Conservation (phyloP, 2,888 invertebrate genomes). For the Drosophila hamatofila region DNA sequence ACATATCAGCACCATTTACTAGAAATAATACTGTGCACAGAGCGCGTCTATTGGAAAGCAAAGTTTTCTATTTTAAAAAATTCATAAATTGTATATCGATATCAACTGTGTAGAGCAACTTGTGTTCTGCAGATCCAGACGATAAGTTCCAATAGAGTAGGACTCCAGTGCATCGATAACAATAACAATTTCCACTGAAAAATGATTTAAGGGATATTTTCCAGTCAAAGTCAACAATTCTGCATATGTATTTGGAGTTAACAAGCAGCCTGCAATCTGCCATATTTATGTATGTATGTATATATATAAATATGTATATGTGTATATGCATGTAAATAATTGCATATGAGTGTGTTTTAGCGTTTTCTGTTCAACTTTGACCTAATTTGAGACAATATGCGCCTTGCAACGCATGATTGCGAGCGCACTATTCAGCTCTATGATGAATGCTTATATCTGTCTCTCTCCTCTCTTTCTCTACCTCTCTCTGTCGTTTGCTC, state of each 20-base stretch:
- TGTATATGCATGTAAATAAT: background rate
- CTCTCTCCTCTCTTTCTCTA: background rate
- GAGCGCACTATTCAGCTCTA: conserved; percentile 22
- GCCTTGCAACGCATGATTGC: conserved; percentile 45
- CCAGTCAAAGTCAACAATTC: background rate
- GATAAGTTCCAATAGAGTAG: background rate
- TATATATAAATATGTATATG: background rate
- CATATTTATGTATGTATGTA: background rate
- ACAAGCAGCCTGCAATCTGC: background rate
- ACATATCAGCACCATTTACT: conserved; percentile 4
- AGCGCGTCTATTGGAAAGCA: background rate
- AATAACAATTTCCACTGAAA: background rate
- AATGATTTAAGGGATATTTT: background rate
- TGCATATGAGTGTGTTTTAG: conserved; percentile 15
- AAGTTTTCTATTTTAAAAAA: conserved; percentile 3
- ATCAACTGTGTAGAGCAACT: background rate
- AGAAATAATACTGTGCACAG: conserved; percentile 1
- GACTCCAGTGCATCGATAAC: background rate
- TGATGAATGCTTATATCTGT: conserved; percentile 23
- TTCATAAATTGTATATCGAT: background rate
- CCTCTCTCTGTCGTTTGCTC: background rate
- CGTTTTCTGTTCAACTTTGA: conserved; percentile 50
- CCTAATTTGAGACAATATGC: conserved; percentile 32
- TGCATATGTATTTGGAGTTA: background rate
- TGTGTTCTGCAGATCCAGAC: background rate